A percentile compares a stretch with the other conserved stretches of the same genome.
Evolutionary conservation across 2,797 vertebrate species (phyloP).

Genomic region (Leontopithecus rosalia): DNA sequence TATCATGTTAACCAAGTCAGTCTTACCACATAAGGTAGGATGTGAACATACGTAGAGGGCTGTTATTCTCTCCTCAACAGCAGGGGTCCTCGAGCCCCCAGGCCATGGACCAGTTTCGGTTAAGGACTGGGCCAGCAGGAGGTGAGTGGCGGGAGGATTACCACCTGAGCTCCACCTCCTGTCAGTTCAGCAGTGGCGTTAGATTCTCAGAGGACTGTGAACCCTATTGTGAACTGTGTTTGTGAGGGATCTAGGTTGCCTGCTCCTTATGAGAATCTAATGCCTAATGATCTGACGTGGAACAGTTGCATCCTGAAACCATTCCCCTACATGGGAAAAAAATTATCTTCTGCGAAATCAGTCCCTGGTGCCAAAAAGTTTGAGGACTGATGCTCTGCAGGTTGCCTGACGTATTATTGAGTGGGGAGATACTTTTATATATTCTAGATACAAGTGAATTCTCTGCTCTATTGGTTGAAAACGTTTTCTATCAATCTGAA

Average conservation of each 20-base stretch:
- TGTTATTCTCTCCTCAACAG: neutral
- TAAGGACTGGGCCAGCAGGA: neutral
- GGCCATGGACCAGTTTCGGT: neutral
- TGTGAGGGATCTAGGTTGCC: neutral
- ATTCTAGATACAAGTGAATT: neutral
- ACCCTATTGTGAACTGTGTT: neutral
- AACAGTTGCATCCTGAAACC: neutral
- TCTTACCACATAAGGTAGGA: neutral
- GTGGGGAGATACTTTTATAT: neutral
- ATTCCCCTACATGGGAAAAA: neutral
- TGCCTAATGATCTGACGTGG: neutral
- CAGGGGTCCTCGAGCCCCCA: neutral
- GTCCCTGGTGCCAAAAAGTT: neutral
- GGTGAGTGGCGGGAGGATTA: neutral
- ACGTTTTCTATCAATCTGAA: neutral
- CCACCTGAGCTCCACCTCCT: neutral
- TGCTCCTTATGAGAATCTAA: neutral
- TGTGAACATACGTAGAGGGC: neutral
- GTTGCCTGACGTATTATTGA: neutral
- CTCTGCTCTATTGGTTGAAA: neutral
- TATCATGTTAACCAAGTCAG: neutral
- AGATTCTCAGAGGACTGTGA: neutral
- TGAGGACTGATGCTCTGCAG: neutral
- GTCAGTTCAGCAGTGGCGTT: neutral
- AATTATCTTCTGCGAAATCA: neutral